phyloP scores from a whole-genome alignment of 2,888 invertebrate genomes.

The Microctonus aethiopoides region DNA sequence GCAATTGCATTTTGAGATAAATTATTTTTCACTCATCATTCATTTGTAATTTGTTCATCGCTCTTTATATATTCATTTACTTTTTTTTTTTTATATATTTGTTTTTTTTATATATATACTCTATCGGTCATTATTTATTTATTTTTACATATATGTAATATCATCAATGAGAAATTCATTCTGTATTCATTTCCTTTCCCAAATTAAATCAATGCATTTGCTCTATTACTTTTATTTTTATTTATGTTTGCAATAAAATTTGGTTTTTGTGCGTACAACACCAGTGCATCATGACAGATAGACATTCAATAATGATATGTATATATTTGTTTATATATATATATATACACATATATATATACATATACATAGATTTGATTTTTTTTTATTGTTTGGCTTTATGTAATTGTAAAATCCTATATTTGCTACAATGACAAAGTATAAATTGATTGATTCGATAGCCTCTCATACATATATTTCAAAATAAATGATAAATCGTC shows the following conservation, averaged over 20 bases:
- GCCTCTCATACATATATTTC: not conserved
- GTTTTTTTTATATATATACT: not conserved
- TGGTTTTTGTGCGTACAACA: not conserved
- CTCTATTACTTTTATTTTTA: not conserved
- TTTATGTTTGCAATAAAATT: conserved; percentile 35
- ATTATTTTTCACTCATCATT: conserved; percentile 55
- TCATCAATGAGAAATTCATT: conserved; percentile 38
- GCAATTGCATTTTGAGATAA: conserved; percentile 62
- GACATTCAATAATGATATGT: conserved; percentile 15
- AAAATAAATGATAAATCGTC: conserved; percentile 6
- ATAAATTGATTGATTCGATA: not conserved
- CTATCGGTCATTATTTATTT: conserved; percentile 33
- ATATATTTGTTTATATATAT: not conserved
- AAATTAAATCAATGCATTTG: conserved; percentile 1
- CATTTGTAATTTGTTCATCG: conserved; percentile 45
- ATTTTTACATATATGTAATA: conserved; percentile 18
- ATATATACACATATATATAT: not conserved
- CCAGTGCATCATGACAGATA: conserved; percentile 19
- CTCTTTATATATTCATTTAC: no score
- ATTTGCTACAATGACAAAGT: conserved; percentile 9
- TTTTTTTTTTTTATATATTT: no score
- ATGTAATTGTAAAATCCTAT: not conserved
- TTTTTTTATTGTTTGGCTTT: conserved; percentile 7
- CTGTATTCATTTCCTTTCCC: conserved; percentile 36
- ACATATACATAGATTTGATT: not conserved